A percentile compares a stretch with the other conserved stretches of the same genome.
phyloP scores from a whole-genome alignment of 23 tunicate species.

The Styela clava region DNA sequence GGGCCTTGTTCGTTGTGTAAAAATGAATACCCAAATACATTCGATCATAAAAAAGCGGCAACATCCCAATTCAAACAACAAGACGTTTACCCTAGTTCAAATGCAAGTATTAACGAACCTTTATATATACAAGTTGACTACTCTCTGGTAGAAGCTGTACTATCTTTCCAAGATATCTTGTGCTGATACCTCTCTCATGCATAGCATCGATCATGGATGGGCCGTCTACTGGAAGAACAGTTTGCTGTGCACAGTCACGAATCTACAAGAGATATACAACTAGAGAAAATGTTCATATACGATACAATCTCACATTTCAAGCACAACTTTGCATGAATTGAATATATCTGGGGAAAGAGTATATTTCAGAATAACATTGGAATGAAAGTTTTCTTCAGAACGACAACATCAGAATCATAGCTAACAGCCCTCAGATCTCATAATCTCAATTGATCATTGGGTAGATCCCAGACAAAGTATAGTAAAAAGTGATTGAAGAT shows the following conservation, averaged over 20 bases:
- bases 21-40: too few species aligned
- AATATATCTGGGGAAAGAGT: constrained; percentile 60
- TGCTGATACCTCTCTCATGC: constrained; percentile 84
- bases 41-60: too few species aligned
- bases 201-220: constrained; percentile 54
- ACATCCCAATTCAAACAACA: too few species aligned
- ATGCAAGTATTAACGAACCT: too few species aligned
- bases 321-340: constrained; percentile 83
- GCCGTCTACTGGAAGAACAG: constrained; percentile 70
- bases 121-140: constrained; percentile 43
- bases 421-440: not conserved
- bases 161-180: constrained; percentile 83
- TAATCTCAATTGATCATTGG: not conserved
- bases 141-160: constrained; percentile 45
- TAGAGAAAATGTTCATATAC: too few species aligned
- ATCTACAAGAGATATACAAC: constrained; percentile 44
- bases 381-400: too few species aligned
- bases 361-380: too few species aligned
- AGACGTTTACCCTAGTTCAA: too few species aligned
- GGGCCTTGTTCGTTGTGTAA: too few species aligned
- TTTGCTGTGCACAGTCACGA: constrained; percentile 77
- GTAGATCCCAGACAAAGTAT: constrained; percentile 21
- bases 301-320: too few species aligned
- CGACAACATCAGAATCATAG: too few species aligned
- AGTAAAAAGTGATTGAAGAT: constrained; percentile 45